Percentiles rank a stretch among this genome's conserved stretches.
These are phyloP conservation scores for Salmo trutta DNA, from an alignment of 2,797 vertebrate species.

Conservation along the genomic window DNA sequence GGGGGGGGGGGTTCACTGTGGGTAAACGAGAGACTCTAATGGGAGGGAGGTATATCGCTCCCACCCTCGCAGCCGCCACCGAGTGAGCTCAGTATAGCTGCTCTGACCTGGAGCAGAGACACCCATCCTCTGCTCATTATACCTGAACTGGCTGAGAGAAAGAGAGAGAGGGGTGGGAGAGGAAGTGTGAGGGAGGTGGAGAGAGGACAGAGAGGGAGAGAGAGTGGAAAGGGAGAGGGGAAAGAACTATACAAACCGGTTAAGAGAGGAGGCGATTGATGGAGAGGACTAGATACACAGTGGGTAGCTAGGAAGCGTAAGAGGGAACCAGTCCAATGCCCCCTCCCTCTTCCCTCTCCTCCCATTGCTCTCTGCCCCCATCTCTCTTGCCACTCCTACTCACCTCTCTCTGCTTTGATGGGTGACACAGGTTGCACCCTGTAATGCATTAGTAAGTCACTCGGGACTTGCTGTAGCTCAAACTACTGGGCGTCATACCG, in stretches of 20 bases:
- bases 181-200: neutral
- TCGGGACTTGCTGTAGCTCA: slow-evolving; percentile 1
- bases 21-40: too few relatives aligned
- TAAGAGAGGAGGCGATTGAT: neutral
- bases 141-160: too few relatives aligned
- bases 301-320: neutral
- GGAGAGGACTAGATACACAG: neutral
- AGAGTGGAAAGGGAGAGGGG: neutral
- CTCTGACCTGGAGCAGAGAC: too few relatives aligned
- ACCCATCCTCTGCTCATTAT: too few relatives aligned
- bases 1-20: too few relatives aligned
- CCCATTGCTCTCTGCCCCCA: neutral
- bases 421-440: neutral
- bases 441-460: neutral
- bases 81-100: too few relatives aligned
- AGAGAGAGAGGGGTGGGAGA: neutral
- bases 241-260: neutral
- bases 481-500: neutral
- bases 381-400: neutral
- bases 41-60: too few relatives aligned
- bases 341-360: neutral
- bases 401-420: neutral
- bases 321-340: neutral
- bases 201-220: too few relatives aligned
- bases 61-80: too few relatives aligned